Percentiles rank a stretch among this genome's conserved stretches.
These are phyloP conservation scores for Squalus acanthias DNA, from an alignment of 2,797 vertebrate genomes.

Conservation along the genomic window DNA sequence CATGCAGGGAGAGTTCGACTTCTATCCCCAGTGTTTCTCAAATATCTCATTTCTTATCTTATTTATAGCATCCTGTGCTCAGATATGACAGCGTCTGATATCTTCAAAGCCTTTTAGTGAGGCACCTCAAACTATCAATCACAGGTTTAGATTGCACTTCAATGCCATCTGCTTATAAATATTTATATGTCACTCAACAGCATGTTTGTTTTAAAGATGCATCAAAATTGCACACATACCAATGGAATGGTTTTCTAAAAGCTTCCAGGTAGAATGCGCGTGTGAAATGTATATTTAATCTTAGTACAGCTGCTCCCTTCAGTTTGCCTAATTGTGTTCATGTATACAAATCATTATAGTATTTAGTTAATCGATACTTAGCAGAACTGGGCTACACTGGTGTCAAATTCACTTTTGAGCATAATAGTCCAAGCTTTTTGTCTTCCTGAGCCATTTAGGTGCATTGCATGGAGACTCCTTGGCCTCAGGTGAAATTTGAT, in stretches of 20 bases:
- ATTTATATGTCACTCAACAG: constrained; percentile 17
- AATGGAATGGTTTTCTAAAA: constrained; percentile 11
- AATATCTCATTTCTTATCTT: not conserved
- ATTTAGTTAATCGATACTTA: not conserved
- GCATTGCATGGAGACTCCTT: not conserved
- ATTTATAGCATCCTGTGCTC: not conserved
- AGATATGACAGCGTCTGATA: not conserved
- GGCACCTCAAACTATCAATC: constrained; percentile 19
- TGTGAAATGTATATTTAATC: constrained; percentile 11
- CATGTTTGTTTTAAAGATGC: constrained; percentile 26
- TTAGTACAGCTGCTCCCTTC: not conserved
- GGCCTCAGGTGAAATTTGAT: not conserved
- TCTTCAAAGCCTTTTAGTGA: not conserved
- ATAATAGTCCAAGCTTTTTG: not conserved
- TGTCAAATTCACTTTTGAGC: not conserved
- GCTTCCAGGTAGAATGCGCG: not conserved
- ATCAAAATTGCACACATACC: not conserved
- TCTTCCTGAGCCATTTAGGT: not conserved
- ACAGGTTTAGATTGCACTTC: constrained; percentile 11
- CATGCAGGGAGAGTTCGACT: not conserved
- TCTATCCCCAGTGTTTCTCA: not conserved
- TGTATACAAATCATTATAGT: not conserved
- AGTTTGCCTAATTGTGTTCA: not conserved
- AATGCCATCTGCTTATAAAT: constrained; percentile 29
- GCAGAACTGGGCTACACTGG: not conserved